phyloP scores from a whole-genome alignment of 2,113 vertebrate species.

The Cheilinus undulatus region DNA sequence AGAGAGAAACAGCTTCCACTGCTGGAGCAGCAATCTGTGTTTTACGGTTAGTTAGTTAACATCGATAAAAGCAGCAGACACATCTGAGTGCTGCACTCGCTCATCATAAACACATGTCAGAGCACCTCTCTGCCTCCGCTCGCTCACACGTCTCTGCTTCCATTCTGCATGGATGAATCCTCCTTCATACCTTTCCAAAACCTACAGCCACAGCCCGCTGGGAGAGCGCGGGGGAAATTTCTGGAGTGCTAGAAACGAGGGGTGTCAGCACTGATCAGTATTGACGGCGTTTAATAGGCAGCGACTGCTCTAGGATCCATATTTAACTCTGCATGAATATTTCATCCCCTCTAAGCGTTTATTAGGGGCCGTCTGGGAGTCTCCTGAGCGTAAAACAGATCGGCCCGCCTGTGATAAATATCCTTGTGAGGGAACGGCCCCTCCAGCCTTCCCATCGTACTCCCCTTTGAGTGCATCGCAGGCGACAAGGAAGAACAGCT shows the following conservation, averaged over 20 bases:
- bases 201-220: slow-evolving; percentile 5
- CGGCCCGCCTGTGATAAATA: slow-evolving; percentile 72
- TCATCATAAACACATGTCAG: slow-evolving; percentile 53
- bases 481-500: slow-evolving; percentile 49
- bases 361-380: slow-evolving; percentile 73
- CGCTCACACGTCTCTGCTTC: slow-evolving; percentile 6
- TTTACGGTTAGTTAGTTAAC: slow-evolving; percentile 62
- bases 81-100: slow-evolving; percentile 45
- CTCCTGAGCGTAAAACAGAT: slow-evolving; percentile 68
- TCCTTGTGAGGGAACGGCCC: slow-evolving; percentile 50
- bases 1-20: slow-evolving; percentile 34
- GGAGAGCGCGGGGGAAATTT: neutral
- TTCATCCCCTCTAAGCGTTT: slow-evolving; percentile 78
- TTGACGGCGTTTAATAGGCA: slow-evolving; percentile 71
- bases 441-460: slow-evolving; percentile 52
- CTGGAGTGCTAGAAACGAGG: slow-evolving; percentile 38
- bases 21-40: slow-evolving; percentile 46
- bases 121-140: slow-evolving; percentile 18
- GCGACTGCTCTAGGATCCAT: slow-evolving; percentile 74
- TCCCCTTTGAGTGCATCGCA: slow-evolving; percentile 26
- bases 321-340: slow-evolving; percentile 83
- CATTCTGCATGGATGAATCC: slow-evolving; percentile 48
- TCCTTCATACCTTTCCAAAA: slow-evolving; percentile 42
- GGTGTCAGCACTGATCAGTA: slow-evolving; percentile 74
- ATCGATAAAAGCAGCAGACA: slow-evolving; percentile 55